Percentiles rank a stretch among this genome's conserved stretches.
These are phyloP conservation scores for Patella caerulea DNA, from an alignment of 2,888 invertebrate genomes.

Conservation along the genomic window DNA sequence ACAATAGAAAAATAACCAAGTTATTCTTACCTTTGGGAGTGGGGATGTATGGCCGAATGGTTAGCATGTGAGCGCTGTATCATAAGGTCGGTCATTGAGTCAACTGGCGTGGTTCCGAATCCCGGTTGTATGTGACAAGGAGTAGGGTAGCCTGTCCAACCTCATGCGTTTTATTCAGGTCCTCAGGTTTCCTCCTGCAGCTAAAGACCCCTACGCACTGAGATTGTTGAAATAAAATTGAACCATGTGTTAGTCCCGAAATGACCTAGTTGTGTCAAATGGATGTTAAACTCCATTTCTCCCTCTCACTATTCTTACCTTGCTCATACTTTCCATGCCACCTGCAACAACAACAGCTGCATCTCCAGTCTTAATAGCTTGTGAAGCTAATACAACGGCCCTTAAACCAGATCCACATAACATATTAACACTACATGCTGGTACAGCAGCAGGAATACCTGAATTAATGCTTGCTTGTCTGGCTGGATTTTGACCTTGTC, in stretches of 20 bases:
- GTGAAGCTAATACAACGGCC: conserved; percentile 78
- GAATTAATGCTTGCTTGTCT: conserved; percentile 84
- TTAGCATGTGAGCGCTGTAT: too few species aligned
- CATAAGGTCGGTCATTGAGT: too few species aligned
- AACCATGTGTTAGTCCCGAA: too few species aligned
- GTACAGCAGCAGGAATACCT: conserved; percentile 79
- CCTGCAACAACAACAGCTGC: conserved; percentile 81
- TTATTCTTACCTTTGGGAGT: background rate
- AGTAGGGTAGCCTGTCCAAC: too few species aligned
- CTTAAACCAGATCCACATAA: conserved; percentile 86
- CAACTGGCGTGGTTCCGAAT: too few species aligned
- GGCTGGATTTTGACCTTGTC: conserved; percentile 87
- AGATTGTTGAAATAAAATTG: too few species aligned
- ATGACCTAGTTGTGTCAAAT: too few species aligned
- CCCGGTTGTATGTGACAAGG: too few species aligned
- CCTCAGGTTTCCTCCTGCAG: too few species aligned
- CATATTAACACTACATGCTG: conserved; percentile 83
- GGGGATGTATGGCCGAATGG: background rate
- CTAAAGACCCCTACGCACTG: too few species aligned
- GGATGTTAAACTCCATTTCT: too few species aligned
- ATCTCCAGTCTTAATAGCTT: conserved; percentile 80
- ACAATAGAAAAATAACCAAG: background rate
- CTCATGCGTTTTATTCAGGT: too few species aligned
- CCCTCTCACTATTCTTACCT: conserved; percentile 53
- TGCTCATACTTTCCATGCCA: conserved; percentile 88